These are phyloP conservation scores for Trichopoda pennipes DNA, from an alignment of 2,888 invertebrate genomes.

Conservation along the genomic window DNA sequence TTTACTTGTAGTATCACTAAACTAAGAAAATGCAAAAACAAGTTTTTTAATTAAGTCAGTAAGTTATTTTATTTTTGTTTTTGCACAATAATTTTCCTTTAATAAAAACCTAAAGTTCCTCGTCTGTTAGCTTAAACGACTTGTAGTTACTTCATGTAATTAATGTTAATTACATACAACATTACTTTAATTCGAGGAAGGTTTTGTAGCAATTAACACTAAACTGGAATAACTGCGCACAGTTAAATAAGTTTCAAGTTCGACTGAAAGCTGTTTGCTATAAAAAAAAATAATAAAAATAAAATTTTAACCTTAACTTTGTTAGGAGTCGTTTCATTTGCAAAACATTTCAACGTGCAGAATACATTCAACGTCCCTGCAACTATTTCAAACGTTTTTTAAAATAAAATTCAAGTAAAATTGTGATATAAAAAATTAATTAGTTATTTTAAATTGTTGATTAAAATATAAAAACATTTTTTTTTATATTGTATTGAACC, in stretches of 20 bases:
- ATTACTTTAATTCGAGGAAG: background rate
- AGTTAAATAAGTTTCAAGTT: background rate
- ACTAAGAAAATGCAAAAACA: too few species aligned
- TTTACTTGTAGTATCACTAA: too few species aligned
- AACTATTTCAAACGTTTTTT: background rate
- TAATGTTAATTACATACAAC: background rate
- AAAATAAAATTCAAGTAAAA: background rate
- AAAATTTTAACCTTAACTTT: constrained; percentile 48
- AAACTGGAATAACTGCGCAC: background rate
- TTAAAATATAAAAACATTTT: too few species aligned
- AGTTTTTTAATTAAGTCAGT: too few species aligned
- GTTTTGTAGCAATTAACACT: background rate
- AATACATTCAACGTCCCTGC: constrained; percentile 3
- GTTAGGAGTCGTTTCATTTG: constrained; percentile 26
- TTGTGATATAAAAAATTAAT: too few species aligned
- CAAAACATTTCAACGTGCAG: constrained; percentile 34
- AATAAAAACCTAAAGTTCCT: too few species aligned
- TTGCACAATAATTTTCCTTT: too few species aligned
- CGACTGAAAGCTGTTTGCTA: background rate
- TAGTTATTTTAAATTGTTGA: too few species aligned
- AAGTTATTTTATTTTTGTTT: too few species aligned
- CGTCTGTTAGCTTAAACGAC: too few species aligned
- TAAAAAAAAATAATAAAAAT: constrained; percentile 11
- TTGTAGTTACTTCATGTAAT: background rate
- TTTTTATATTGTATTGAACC: too few species aligned